These are phyloP conservation scores for Mesorhabditis belari DNA, from an alignment of 2,888 invertebrate genomes.

Conservation along the genomic window DNA sequence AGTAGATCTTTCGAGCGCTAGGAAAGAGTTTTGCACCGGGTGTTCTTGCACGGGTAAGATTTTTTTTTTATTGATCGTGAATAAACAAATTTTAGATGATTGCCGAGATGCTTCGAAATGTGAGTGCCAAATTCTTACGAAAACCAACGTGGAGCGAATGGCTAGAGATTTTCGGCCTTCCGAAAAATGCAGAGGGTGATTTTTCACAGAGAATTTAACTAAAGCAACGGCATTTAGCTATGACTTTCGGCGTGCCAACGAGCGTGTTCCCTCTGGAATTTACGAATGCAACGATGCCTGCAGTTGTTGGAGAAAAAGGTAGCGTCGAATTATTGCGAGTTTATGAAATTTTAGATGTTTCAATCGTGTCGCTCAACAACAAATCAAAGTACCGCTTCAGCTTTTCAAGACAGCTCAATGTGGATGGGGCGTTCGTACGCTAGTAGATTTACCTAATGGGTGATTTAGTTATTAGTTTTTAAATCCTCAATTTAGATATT, in stretches of 20 bases:
- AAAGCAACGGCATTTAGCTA: conserved; percentile 63
- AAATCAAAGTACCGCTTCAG: conserved; percentile 62
- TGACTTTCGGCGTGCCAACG: conserved; percentile 71
- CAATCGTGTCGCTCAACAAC: conserved; percentile 90
- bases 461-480: neutral
- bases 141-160: conserved; percentile 13
- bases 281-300: conserved; percentile 85
- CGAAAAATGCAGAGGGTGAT: conserved; percentile 6
- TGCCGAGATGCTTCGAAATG: conserved; percentile 39
- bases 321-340: neutral
- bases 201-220: neutral
- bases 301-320: conserved; percentile 67
- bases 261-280: conserved; percentile 63
- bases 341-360: conserved; percentile 61
- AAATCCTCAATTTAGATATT: conserved; percentile 60
- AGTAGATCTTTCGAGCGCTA: conserved; percentile 17
- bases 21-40: conserved; percentile 38
- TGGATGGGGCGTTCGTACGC: conserved; percentile 90
- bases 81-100: conserved; percentile 29
- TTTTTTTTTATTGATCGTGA: neutral
- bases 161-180: conserved; percentile 14
- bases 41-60: conserved; percentile 42
- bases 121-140: conserved; percentile 45
- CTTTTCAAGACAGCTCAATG: conserved; percentile 81
- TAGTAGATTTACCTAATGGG: conserved; percentile 88